Conservation (phyloP, 2,113 vertebrate genomes). For the Lathamus discolor region DNA sequence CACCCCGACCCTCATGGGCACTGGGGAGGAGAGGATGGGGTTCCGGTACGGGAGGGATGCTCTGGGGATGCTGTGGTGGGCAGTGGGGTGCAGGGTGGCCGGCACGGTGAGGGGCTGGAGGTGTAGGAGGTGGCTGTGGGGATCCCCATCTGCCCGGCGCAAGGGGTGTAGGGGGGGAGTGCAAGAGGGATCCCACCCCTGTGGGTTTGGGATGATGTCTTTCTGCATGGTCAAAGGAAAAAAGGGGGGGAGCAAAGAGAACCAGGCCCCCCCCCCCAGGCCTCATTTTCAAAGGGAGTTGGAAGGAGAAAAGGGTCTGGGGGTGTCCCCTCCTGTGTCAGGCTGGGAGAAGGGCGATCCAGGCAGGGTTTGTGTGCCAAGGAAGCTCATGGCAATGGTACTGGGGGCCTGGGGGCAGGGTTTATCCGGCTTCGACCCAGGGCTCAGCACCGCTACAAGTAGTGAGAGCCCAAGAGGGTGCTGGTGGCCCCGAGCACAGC, state of each 20-base stretch:
- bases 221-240: not conserved
- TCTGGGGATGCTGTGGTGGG: not conserved
- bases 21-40: not conserved
- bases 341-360: not conserved
- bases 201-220: not conserved
- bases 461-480: not conserved
- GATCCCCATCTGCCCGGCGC: not conserved
- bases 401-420: not conserved
- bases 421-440: not conserved
- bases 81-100: accelerated
- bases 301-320: not conserved
- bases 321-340: accelerated
- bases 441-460: not conserved
- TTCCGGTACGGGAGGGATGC: not conserved
- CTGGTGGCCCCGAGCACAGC: not conserved
- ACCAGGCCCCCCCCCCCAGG: accelerated
- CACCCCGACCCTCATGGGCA: too few relatives aligned
- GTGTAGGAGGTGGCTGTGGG: not conserved
- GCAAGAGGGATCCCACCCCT: not conserved
- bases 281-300: accelerated
- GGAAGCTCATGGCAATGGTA: accelerated
- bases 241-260: accelerated
- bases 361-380: not conserved
- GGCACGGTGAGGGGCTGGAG: not conserved
- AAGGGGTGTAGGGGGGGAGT: accelerated